Base-by-base conservation (phyloP, 2,797 vertebrate genomes). In the Esox lucius region DNA sequence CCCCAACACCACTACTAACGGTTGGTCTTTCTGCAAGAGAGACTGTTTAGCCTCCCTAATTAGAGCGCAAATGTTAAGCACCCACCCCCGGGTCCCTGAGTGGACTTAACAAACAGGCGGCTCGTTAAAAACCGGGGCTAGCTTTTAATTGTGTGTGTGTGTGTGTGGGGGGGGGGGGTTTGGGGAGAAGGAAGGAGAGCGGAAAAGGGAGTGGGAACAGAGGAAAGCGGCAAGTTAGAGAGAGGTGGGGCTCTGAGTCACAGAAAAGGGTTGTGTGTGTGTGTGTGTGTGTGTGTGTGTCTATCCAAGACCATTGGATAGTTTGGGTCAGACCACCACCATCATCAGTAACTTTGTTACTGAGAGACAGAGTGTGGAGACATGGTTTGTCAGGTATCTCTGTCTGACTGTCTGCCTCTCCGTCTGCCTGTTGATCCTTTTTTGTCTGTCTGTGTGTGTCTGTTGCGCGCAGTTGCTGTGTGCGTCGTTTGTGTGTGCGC, bases 41-140 rank as follows among this genome's bases (percentile, higher is more conserved):
- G 85, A 84, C 86, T 89, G 87, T 91, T 92, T 90, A 91, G 91
- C 87, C 88, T 87, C 80, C 82, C 89, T 93, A 93, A 91, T 93
- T 91, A 90, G 88, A 84, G 85, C 90, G 91, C 84, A 91, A 90
- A 92, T 90, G 90, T 91, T 91, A 90, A 91, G 85, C 87, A 85
- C 85, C 85, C 42, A 74, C 88, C 80, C 80, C 86, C 76, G 83
- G 78, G 80, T 92, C 88, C 88, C 90, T 90, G 89, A 91, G 85
- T 91, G 89, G 90, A 91, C 91, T 93, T 88, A 87, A 89, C 89
- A 92, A 90, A 90, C 90, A 90, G 81, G 81, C 82, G 76, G 73
- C 88, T 91, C 88, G 91, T 93, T 92, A 93, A 90, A 91, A 89
- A 59, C 56, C 78, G 82, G 82, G 80, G 81, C 73, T 77, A 26